These are phyloP conservation scores for Arctocebus calabarensis DNA, from an alignment of 2,797 vertebrate species.

Conservation along the genomic window DNA sequence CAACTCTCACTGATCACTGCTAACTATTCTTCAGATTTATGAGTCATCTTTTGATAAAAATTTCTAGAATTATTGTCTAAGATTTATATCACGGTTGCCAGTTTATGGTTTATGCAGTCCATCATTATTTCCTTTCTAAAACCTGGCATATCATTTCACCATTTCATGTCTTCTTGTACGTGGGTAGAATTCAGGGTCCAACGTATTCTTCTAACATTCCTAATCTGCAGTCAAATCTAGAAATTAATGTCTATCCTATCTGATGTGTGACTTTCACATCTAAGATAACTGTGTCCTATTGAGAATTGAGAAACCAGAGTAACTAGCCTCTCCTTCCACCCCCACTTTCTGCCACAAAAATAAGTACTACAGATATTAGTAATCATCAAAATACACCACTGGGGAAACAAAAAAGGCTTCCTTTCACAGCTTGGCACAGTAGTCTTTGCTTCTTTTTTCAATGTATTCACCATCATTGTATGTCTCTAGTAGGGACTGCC, in stretches of 20 bases:
- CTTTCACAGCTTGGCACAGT: conserved; percentile 2
- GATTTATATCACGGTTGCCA: not conserved
- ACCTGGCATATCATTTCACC: not conserved
- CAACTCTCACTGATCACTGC: not conserved
- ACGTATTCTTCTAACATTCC: conserved; percentile 47
- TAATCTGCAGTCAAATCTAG: conserved; percentile 31
- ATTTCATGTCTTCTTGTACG: conserved; percentile 23
- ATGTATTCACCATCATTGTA: conserved; percentile 58
- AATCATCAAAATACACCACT: conserved; percentile 56
- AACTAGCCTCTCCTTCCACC: conserved; percentile 36
- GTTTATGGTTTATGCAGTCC: not conserved
- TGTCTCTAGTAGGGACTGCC: conserved; percentile 51
- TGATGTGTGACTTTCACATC: conserved; percentile 12
- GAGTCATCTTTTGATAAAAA: not conserved
- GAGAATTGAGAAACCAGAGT: not conserved
- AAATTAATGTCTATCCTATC: conserved; percentile 42
- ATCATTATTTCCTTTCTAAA: conserved; percentile 47
- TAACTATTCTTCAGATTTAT: conserved; percentile 7
- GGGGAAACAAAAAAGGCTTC: conserved; percentile 51
- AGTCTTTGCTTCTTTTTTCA: conserved; percentile 59
- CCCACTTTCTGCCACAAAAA: conserved; percentile 34
- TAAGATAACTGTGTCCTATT: conserved; percentile 20
- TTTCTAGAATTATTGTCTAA: conserved; percentile 38
- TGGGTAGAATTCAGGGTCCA: conserved; percentile 30
- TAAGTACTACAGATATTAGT: conserved; percentile 17